Conservation (phyloP, 2,113 vertebrate species). For the Chaetorhynchus papuensis region DNA sequence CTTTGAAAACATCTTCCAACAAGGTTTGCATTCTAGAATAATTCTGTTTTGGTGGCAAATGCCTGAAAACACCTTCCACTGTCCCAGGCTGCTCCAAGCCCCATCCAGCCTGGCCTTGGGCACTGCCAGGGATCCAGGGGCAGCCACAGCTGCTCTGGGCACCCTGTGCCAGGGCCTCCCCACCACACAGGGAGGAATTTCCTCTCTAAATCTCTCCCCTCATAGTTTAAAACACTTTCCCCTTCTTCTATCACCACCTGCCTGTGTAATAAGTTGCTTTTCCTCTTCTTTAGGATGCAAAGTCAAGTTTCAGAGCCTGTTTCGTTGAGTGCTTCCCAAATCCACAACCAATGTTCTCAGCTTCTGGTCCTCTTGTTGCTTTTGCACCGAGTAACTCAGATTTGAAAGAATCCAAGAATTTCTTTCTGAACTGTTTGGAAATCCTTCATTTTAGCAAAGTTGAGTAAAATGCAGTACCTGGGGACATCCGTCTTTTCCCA, state of each 20-base stretch:
- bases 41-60: not conserved
- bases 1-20: not conserved
- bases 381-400: not conserved
- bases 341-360: not conserved
- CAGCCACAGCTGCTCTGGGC: not conserved
- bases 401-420: not conserved
- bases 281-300: not conserved
- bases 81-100: not conserved
- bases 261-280: not conserved
- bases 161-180: not conserved
- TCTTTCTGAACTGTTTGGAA: not conserved
- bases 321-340: not conserved
- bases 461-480: not conserved
- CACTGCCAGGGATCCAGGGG: not conserved
- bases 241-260: not conserved
- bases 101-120: rapidly evolving
- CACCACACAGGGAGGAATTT: not conserved
- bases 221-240: not conserved
- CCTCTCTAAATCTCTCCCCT: not conserved
- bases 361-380: not conserved
- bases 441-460: not conserved
- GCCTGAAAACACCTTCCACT: not conserved
- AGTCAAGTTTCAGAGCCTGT: not conserved
- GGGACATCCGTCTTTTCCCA: rapidly evolving
- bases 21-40: not conserved